Base-by-base conservation (phyloP, 37 sponge, comb jelly and placozoan species). In the Cliona cf. orientalis region DNA sequence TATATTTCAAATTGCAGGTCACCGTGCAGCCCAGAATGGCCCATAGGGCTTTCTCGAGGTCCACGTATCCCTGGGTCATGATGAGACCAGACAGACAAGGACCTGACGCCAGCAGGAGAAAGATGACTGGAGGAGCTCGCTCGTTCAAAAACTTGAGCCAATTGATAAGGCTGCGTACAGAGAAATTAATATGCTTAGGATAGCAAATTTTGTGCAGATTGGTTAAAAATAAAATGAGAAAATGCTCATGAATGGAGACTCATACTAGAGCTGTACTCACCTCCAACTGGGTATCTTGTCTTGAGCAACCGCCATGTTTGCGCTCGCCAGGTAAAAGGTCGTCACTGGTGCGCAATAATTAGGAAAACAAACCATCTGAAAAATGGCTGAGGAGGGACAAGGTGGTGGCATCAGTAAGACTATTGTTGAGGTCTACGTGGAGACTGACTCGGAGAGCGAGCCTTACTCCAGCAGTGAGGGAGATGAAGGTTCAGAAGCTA, bases 91-190 rank as follows among this genome's bases (percentile, higher is more conserved):
- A 80, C 21, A 90, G 55, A 40, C 85, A 80, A 21, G 95, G 91
- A 0, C 91, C 91, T 17, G 76, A 39, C 21, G 91, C 84, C 55
- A 94, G 55, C 56, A 94, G 72, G 5, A 77, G 41, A 36, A 87
- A 94, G 23, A 87, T 80, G 2, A 87, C 5, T 0, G 92, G 92
- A 35, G 95, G 95, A 17, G 95, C 95, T 57, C 95, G 72, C 77
- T 94, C 95, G 21, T 57, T 65, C 42, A 94, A 58, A 40, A 94
- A 87, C 23, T 58, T 80, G 68, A 68, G 7, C 95, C 95, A 94
- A 33, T 82, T 88, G 46, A n/a, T 28, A 0, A 87, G 29, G 45
- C 90, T 94, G n/a, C n/a, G n/a, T n/a, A n/a, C n/a, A n/a, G n/a
- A n/a, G n/a, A n/a, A n/a, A n/a, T n/a, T n/a, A n/a, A n/a, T n/a